Evolutionary conservation across 2,888 invertebrate species (phyloP), one percentile per base, ranked within the genome.

Genomic region (Charanyca ferruginea): DNA sequence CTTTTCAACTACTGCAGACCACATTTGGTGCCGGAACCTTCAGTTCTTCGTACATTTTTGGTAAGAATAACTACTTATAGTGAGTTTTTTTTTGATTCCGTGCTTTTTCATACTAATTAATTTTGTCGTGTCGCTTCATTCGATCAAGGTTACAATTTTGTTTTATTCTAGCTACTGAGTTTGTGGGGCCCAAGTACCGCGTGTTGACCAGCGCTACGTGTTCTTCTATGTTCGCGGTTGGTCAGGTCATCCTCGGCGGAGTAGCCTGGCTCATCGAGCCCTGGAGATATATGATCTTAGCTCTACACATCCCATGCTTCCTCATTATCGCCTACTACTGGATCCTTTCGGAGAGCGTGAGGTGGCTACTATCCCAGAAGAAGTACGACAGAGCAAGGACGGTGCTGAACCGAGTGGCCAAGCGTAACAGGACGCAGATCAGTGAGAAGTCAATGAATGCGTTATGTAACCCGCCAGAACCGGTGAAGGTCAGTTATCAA

Each of bases 331-430:
- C 94, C 5, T 97, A 97, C 86, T 96, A 97, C 79, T 97, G 97
- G 96, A 79, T 97, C 4, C 74, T 94, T 9, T 81, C 89, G 0
- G 97, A 98, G 91, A 97, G 97, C 44, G 96, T 97, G 16, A 96
- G 98, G 73, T 98, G 98, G 98, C 94, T 98, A 22, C 89, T 98
- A 9, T 96, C 97, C 2, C 97, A 97, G 77, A 96, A 96, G 32
- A 96, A 96, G 80, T 96, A 95, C 65, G 94, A 96, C 0, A 96
- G 97, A 77, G 97, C 97, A 0, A 96, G 96, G 74, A 86, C 84
- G 7, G 96, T 97, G 8, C 88, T 97, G 47, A 93, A 95, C 18
- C 96, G 94, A 73, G 97, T 97, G 1, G 97, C 97, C 0, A 94
- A 89, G 71, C 91, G 96, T 0, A 98, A 98, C 77, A 96, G 95